phyloP scores from a whole-genome alignment of 2,797 vertebrate species.

The Moxostoma hubbsi region DNA sequence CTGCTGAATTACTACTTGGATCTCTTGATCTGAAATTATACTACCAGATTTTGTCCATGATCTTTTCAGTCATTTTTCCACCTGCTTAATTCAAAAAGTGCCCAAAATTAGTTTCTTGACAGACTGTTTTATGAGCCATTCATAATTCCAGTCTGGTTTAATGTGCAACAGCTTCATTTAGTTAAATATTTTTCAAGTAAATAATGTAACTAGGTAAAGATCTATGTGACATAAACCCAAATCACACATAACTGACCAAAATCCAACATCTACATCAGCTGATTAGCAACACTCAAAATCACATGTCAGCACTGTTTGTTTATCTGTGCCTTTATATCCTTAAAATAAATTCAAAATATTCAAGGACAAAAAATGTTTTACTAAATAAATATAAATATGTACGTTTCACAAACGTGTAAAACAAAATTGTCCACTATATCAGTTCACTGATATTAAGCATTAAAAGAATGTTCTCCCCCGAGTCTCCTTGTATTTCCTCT shows the following conservation, averaged over 20 bases:
- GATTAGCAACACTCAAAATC: background rate
- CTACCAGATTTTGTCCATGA: too few species aligned
- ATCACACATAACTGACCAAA: background rate
- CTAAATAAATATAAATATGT: too few species aligned
- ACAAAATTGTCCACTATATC: background rate
- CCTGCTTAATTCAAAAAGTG: background rate
- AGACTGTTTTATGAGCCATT: background rate
- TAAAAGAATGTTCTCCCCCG: background rate
- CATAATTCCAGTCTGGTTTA: background rate
- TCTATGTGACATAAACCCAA: constrained; percentile 9
- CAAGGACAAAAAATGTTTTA: too few species aligned
- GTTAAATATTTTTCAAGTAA: background rate
- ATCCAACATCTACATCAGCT: background rate
- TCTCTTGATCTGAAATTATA: too few species aligned
- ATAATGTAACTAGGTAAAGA: background rate
- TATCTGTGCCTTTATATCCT: background rate
- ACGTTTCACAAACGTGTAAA: constrained; percentile 3
- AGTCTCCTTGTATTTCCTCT: background rate
- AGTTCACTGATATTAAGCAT: background rate
- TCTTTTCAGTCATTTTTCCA: background rate
- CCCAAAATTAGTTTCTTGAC: too few species aligned
- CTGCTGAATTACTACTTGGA: background rate
- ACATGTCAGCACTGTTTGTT: background rate
- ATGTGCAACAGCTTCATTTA: background rate
- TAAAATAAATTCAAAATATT: background rate